A percentile compares a stretch with the other conserved stretches of the same genome.
These are phyloP conservation scores for Drosophila sp. DNA, from an alignment of 1,140 invertebrate species.

Conservation along the genomic window DNA sequence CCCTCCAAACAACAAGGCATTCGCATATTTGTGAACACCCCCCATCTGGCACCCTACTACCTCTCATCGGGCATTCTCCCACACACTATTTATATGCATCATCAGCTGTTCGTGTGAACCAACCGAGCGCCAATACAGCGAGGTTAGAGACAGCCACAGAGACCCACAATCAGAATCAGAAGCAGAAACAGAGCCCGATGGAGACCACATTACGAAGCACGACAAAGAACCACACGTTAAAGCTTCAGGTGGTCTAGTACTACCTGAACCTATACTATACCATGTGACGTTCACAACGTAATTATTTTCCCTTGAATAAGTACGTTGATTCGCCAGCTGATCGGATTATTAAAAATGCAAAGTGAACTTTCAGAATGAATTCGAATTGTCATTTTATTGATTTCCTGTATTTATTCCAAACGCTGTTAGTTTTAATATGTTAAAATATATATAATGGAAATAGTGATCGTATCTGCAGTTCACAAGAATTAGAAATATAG, in stretches of 20 bases:
- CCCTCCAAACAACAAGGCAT: slow-evolving; percentile 43
- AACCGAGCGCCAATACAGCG: slow-evolving; percentile 28
- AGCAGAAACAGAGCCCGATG: slow-evolving; percentile 8
- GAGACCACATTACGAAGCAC: slow-evolving; percentile 19
- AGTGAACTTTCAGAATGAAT: too few species aligned
- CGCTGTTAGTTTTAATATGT: too few species aligned
- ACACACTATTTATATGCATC: slow-evolving; percentile 37
- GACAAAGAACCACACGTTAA: slow-evolving; percentile 11
- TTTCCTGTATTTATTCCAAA: too few species aligned
- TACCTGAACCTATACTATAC: slow-evolving; percentile 19
- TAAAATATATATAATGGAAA: too few species aligned
- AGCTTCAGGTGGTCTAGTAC: slow-evolving; percentile 43
- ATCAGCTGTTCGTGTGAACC: slow-evolving; percentile 51
- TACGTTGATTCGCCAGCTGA: not conserved
- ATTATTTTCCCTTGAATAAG: not conserved
- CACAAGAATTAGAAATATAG: too few species aligned
- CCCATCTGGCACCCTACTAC: not conserved
- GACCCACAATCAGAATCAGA: slow-evolving; percentile 6
- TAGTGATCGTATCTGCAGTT: too few species aligned
- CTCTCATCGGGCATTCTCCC: slow-evolving; percentile 6
- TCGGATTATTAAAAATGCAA: not conserved
- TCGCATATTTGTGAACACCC: slow-evolving; percentile 38
- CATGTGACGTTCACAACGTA: not conserved
- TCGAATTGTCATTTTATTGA: too few species aligned
- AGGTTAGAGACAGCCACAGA: slow-evolving; percentile 10